Evolutionary conservation across 2,113 vertebrate genomes (phyloP), one percentile per base, ranked within the genome.

Genomic region (Cinclus cinclus): DNA sequence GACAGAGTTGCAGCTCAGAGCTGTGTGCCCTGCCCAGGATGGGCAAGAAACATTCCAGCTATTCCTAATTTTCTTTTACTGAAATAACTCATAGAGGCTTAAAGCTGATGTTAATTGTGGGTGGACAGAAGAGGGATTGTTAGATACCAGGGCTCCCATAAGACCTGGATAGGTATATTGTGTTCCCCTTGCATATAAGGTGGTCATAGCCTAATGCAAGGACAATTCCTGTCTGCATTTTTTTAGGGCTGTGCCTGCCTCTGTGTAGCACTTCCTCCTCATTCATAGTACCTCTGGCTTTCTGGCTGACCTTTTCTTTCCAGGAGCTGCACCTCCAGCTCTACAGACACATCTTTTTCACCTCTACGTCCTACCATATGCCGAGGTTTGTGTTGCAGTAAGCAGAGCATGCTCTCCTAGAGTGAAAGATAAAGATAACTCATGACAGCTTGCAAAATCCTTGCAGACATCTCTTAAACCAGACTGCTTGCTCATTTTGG

Each of bases 111-210:
- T 21, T 79, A 75, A 44, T 17, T 70, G 39, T 58, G 67, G 4
- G 7, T 41, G 9, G 30, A 37, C n/a, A 82, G 67, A 83, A 17
- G n/a, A 75, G 9, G n/a, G 15, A 24, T 24, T 76, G 49, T 60
- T 68, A 49, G 18, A 11, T 9, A 8, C n/a, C 16, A 53, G 55
- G 31, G 5, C 5, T 39, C 8, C 30, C 13, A 2, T 24, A 44
- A 87, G 19, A 16, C 24, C 47, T 18, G 8, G 35, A 16, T 5
- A 11, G 25, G 15, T 58, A 12, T 39, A 30, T 28, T 6, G 3
- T 1, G 1, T 25, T 75, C 16, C 47, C 11, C 3, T 47, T 27
- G n/a, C 16, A 35, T 1, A 0, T 12, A 3, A n/a, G 10, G 33
- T 31, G 22, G 20, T 68, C 20, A 5, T 11, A 73, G 22, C 15